A percentile compares a stretch with the other conserved stretches of the same genome.
phyloP scores from a whole-genome alignment of 2,113 vertebrate species.

The Heterotilapia buettikoferi region DNA sequence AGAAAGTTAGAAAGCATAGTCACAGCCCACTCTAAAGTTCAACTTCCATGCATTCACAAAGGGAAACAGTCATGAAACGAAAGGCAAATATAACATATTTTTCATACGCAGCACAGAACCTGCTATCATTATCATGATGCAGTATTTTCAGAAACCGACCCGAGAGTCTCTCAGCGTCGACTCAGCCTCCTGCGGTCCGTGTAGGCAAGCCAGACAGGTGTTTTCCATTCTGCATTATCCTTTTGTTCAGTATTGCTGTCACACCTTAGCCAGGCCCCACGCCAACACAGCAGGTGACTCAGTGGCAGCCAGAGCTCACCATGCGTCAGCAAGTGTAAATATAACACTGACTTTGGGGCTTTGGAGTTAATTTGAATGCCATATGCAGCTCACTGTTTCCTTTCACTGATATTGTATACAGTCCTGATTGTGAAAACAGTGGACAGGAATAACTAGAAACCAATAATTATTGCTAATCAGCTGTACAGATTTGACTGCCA shows the following conservation, averaged over 20 bases:
- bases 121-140: not conserved
- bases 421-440: not conserved
- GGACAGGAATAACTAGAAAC: not conserved
- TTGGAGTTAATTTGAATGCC: conserved; percentile 4
- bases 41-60: not conserved
- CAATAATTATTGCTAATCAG: not conserved
- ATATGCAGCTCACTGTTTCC: not conserved
- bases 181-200: not conserved
- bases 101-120: not conserved
- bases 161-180: not conserved
- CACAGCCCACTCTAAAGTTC: not conserved
- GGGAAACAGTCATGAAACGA: not conserved
- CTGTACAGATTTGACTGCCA: not conserved
- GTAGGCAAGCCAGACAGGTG: conserved; percentile 31
- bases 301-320: not conserved
- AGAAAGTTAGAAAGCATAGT: not conserved
- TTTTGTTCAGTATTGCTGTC: conserved; percentile 7
- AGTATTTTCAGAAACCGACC: not conserved
- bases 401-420: not conserved
- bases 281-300: conserved; percentile 20
- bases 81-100: not conserved
- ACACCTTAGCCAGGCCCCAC: conserved; percentile 22
- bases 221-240: conserved; percentile 23
- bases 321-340: conserved; percentile 11
- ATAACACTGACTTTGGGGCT: conserved; percentile 9